Evolutionary conservation across 2,888 invertebrate genomes (phyloP).

Genomic region (Encarsia formosa): DNA sequence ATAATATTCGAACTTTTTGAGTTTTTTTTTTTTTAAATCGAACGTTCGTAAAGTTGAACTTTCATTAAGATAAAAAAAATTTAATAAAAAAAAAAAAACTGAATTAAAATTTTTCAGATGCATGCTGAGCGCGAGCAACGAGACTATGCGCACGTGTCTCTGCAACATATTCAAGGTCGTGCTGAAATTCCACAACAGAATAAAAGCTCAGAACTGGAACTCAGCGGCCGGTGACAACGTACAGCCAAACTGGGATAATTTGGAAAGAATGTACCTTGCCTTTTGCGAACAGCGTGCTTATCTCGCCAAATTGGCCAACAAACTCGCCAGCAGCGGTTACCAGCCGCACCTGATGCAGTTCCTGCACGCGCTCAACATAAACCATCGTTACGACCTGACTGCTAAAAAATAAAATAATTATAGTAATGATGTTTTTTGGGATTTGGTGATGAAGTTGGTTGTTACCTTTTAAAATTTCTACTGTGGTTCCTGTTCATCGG

Average conservation of each 20-base stretch:
- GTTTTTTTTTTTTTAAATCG: too few species aligned
- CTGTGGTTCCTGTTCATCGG: too few species aligned
- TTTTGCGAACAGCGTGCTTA: conserved; percentile 61
- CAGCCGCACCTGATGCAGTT: conserved; percentile 65
- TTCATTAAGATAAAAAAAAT: too few species aligned
- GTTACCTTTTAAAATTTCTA: too few species aligned
- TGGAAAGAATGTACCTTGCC: conserved; percentile 59
- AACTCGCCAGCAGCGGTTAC: conserved; percentile 63
- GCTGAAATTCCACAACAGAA: conserved; percentile 64
- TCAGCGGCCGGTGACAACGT: conserved; percentile 30
- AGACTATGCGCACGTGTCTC: conserved; percentile 65
- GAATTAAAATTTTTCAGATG: conserved; percentile 55
- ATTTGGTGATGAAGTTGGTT: too few species aligned
- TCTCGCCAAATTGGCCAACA: conserved; percentile 61
- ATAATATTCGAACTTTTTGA: too few species aligned
- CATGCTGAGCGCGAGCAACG: conserved; percentile 66
- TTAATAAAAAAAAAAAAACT: too few species aligned
- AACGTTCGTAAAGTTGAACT: too few species aligned
- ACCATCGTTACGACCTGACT: conserved; percentile 49
- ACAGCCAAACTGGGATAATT: conserved; percentile 58
- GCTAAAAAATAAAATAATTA: conserved; percentile 24
- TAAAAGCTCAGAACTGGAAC: conserved; percentile 59
- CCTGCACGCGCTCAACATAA: conserved; percentile 64
- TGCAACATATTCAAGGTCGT: conserved; percentile 70
- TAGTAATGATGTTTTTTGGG: too few species aligned